Base-by-base conservation (phyloP, 2,888 invertebrate species). In the Anoplius nigerrimus region DNA sequence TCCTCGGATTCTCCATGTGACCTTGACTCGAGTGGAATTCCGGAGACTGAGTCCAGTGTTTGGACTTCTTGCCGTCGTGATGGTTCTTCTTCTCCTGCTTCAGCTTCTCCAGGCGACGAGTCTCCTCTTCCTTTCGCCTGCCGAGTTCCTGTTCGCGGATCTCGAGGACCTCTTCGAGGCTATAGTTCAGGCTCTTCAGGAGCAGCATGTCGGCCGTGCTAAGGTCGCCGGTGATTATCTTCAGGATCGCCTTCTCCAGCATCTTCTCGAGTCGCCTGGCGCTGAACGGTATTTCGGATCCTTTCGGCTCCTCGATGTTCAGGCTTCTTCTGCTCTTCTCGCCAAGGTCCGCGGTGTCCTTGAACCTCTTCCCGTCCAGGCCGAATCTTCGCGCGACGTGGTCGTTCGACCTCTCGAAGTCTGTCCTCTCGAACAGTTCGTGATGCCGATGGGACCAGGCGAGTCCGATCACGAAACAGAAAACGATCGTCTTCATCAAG, bases 191-290 rank as follows among this genome's bases (percentile, higher is more conserved):
- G 34, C 85, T 87, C 61, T 86, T 86, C 24, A 88, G 69, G 34
- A 88, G 66, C 13, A 80, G 64, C 79, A 86, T 80, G 57, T 88
- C 86, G 0, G 85, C 82, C 0, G 82, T 78, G 45, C 79, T 85
- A 15, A 88, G 76, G 3, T 88, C 85, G 2, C 88, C 88, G 6
- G 83, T 84, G 62, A 88, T 88, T 45, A 88, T 87, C 74, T 87
- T 84, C 11, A 87, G 54, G 6, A 88, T 85, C 0, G 88, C 88
- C 62, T 88, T 86, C 65, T 86, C 83, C 73, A 88, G 55, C 88
- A 88, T 88, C 62, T 86, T 86, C 55, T 88, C 84, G 43, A 87
- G 72, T 58, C 83, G 81, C 57, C 76, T 79, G 22, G 82, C 72
- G 56, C 84, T 87, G 66, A 85, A 84, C 0, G 85, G 84, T 1